phyloP scores from a whole-genome alignment of 2,888 invertebrate genomes.

The Pseudoips prasinana region DNA sequence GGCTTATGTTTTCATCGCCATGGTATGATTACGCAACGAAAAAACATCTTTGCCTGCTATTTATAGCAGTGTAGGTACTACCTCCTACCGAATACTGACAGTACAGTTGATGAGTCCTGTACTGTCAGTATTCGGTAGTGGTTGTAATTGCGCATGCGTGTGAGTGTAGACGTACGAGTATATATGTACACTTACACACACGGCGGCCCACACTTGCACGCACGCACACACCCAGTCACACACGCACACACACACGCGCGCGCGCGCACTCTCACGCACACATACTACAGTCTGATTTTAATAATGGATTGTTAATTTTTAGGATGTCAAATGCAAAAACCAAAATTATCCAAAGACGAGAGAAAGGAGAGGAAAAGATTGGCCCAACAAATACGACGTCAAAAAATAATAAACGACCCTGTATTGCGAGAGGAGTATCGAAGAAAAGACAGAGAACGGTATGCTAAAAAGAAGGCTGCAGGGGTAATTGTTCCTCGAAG shows the following conservation, averaged over 20 bases:
- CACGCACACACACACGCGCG: constrained; percentile 1
- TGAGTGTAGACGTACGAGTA: too few relatives aligned
- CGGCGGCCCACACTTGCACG: too few relatives aligned
- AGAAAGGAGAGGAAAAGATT: constrained; percentile 11
- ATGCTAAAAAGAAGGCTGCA: constrained; percentile 10
- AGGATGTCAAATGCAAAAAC: constrained; percentile 7
- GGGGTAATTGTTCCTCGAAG: constrained; percentile 10
- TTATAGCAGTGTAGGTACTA: too few relatives aligned
- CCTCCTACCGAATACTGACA: too few relatives aligned
- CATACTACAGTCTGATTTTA: constrained; percentile 6
- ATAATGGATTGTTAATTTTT: constrained; percentile 6
- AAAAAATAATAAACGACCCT: constrained; percentile 13
- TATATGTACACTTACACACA: too few relatives aligned
- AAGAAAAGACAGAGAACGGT: constrained; percentile 15
- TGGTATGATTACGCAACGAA: too few relatives aligned
- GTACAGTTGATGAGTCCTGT: too few relatives aligned
- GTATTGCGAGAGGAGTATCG: constrained; percentile 8
- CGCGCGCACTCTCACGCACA: background rate
- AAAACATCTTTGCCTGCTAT: too few relatives aligned
- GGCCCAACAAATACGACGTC: constrained; percentile 9
- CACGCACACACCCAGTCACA: too few relatives aligned
- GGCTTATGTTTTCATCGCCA: too few relatives aligned
- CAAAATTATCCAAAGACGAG: constrained; percentile 11
- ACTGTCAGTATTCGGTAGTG: too few relatives aligned
- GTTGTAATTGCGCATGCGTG: too few relatives aligned